Evolutionary conservation across 2,888 invertebrate species (phyloP), one percentile per base, ranked within the genome.

Genomic region (Apotomis betuletana): DNA sequence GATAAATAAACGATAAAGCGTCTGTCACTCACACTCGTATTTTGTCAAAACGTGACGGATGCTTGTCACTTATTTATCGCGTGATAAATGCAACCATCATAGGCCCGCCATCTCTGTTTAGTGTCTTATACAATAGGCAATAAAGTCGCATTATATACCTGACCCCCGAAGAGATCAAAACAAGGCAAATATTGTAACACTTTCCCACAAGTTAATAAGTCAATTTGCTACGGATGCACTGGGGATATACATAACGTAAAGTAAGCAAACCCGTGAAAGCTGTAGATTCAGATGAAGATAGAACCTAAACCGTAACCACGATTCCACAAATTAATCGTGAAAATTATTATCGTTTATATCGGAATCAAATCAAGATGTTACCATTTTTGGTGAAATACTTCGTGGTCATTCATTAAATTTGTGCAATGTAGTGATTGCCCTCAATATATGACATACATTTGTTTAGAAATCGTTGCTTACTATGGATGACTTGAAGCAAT

Each of bases 401-500:
- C 55, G 72, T 72, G 76, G 76, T 78, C 79, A 76, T 75, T 79
- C 79, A 74, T 74, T 71, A 78, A 75, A 84, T 82, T 80, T 77
- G 82, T 75, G 75, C 82, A 79, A 78, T 81, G 83, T 84, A 85
- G 85, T 83, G 84, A 86, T 70, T 74, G 81, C 70, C 81, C 83
- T 78, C 76, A 77, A 82, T 83, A 74, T 8, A 74, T 75, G 75
- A 75, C 69, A 74, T 75, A 77, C 78, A 79, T 78, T 78, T 78
- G 77, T 77, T 79, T 75, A 63, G 59, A 71, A 73, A 72, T 67
- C 70, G 63, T 72, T 65, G 41, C 15, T 57, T 64, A 51, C 41
- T 60, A 5, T 68, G 9, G 52, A 60, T 41, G 60, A 44, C 44
- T 68, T 54, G 52, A 52, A 52, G 12, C 13, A 65, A 46, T 49